Conservation (phyloP, 2,113 vertebrate genomes). For the Podarcis muralis region DNA sequence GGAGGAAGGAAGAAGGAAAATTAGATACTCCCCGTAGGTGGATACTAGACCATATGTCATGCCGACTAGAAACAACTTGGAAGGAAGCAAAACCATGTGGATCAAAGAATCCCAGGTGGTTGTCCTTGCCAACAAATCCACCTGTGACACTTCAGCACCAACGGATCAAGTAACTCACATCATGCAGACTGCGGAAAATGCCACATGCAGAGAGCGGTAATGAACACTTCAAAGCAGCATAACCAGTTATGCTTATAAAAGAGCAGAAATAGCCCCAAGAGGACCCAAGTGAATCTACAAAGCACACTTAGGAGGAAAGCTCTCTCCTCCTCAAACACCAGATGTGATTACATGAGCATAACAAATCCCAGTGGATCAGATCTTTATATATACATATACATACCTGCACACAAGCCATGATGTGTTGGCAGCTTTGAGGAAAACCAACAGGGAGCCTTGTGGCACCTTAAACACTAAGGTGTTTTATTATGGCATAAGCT, state of each 20-base stretch:
- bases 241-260: not conserved
- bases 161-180: not conserved
- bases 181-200: not conserved
- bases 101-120: not conserved
- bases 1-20: not conserved
- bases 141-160: not conserved
- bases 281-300: not conserved
- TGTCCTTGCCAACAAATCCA: not conserved
- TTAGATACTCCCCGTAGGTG: not conserved
- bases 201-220: not conserved
- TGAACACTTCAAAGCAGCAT: not conserved
- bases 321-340: not conserved
- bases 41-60: not conserved
- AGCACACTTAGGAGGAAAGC: not conserved
- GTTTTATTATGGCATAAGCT: too few relatives aligned
- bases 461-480: too few relatives aligned
- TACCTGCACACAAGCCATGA: too few relatives aligned
- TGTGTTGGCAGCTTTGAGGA: too few relatives aligned
- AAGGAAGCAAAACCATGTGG: not conserved
- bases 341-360: not conserved
- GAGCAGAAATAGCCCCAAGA: not conserved
- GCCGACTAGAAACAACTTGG: not conserved
- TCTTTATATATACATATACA: not conserved
- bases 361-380: not conserved
- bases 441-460: too few relatives aligned